Conservation (phyloP, 2,888 invertebrate genomes). For the Pyrrhosoma nymphula region DNA sequence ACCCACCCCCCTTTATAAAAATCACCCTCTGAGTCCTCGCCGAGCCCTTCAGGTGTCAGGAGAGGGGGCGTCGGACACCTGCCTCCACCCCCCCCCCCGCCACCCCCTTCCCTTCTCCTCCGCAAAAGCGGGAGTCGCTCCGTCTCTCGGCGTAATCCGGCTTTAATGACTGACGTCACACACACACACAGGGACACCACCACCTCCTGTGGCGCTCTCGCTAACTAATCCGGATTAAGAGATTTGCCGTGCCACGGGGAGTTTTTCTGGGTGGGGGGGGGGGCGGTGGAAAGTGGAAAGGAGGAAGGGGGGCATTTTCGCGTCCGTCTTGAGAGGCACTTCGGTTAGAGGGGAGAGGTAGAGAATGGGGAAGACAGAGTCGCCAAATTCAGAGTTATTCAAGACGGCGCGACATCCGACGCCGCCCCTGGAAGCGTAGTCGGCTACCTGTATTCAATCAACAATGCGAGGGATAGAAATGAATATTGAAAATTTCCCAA, state of each 20-base stretch:
- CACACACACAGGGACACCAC: conserved; percentile 31
- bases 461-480: too few relatives aligned
- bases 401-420: too few relatives aligned
- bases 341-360: neutral
- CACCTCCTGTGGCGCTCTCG: neutral
- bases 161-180: conserved; percentile 59
- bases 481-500: too few relatives aligned
- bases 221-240: conserved; percentile 63
- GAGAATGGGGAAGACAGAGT: too few relatives aligned
- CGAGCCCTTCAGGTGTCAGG: too few relatives aligned
- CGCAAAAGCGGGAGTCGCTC: neutral
- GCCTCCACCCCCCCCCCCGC: neutral
- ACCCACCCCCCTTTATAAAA: too few relatives aligned
- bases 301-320: neutral
- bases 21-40: too few relatives aligned
- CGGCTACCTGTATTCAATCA: too few relatives aligned
- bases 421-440: too few relatives aligned
- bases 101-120: too few relatives aligned
- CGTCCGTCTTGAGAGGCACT: neutral
- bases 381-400: too few relatives aligned
- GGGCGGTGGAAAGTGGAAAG: neutral
- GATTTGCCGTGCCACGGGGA: conserved; percentile 27
- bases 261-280: neutral
- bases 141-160: conserved; percentile 44
- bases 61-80: neutral